Evolutionary conservation across 2,888 invertebrate species (phyloP), one percentile per base, ranked within the genome.

Genomic region (Thymelicus sylvestris): DNA sequence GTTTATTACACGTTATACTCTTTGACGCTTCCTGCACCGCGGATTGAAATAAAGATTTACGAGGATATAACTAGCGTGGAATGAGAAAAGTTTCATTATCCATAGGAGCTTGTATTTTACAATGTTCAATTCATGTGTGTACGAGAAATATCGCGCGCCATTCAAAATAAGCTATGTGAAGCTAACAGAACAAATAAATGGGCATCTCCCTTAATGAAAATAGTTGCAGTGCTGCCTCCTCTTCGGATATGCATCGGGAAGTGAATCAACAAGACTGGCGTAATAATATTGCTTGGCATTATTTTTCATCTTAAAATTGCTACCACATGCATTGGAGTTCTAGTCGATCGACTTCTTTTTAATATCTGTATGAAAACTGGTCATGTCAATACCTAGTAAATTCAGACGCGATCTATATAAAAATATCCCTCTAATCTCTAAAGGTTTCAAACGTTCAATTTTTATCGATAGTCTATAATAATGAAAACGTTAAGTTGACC

Each of bases 131-230:
- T 79, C 79, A 39, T 64, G 39, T 67, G 65, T 31, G 63, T 66
- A 71, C 44, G 62, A 70, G 52, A 71, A 68, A 77, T 76, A 74
- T 77, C 63, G 72, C 72, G 67, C 73, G 75, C 75, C 76, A 76
- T 78, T 79, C 76, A 79, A 78, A 80, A 80, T 80, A 78, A 75
- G 76, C 78, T 77, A 72, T 66, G 62, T 74, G 73, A 60, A 76
- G 77, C 77, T 75, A 75, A 74, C 74, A 73, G 69, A 74, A 78
- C 75, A 79, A 78, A 78, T 78, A 79, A 80, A 80, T 81, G 78
- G 76, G 75, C 78, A 79, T 79, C 78, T 79, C 79, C 79, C 77
- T 76, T 83, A 86, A 85, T 87, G 83, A 83, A 84, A 86, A 85
- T 86, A 83, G 84, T 85, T 84, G 75, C 74, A 76, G 67, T 72